Evolutionary conservation across 1,140 invertebrate genomes (phyloP), one percentile per base, ranked within the genome.

Genomic region (Platyscapa corneri): DNA sequence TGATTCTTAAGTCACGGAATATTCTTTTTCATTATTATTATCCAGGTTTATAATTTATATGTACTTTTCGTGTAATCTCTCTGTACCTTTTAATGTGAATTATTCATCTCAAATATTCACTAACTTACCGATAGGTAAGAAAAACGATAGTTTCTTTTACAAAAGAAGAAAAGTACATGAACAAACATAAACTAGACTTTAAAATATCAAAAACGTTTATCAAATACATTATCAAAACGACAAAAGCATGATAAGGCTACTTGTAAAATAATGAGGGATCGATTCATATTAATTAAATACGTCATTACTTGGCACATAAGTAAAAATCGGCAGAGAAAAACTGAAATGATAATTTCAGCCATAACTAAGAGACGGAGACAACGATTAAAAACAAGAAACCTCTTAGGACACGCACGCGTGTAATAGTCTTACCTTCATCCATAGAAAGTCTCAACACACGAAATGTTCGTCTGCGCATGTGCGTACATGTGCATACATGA

Each of bases 321-420:
- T 20, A 20, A 20, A 53, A 27, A 39, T 60, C 49, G 27, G 7
- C n/a, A 14, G n/a, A 49, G 74, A 32, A 49, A 16, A 56, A 0
- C 76, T 10, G 1, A 1, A 20, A n/a, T 53, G 53, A 30, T 34
- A 34, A 80, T 65, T 80, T 80, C 78, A 80, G 67, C 67, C 56
- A 80, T 27, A 80, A 37, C 3, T 8, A 37, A 60, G n/a, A 16
- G 53, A 64, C 0, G 34, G 46, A 46, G n/a, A 76, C 7, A 49
- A n/a, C 5, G 53, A 10, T n/a, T n/a, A 70, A 32, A 70, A 3
- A 10, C 56, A 60, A 23, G 18, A 60, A 14, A 18, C 2, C 32
- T 72, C 18, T n/a, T 30, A 37, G 67, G 34, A 16, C 16, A 72
- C 5, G 37, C 20, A 2, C 2, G 12, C 3, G 46, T 16, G 42